phyloP scores from a whole-genome alignment of 2,888 invertebrate genomes.

The Pandemis heparana region DNA sequence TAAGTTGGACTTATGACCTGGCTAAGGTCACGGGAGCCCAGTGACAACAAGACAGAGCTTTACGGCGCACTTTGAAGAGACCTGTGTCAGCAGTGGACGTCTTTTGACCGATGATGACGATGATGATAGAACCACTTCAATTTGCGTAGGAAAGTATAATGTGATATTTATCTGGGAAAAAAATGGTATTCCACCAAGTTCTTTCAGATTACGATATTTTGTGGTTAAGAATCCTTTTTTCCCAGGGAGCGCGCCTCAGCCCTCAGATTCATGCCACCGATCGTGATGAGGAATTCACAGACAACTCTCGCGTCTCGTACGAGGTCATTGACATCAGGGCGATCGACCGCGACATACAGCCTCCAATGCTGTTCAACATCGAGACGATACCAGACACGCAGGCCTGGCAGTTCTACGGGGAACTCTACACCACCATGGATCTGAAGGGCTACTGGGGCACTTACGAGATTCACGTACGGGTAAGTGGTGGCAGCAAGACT shows the following conservation, averaged over 20 bases:
- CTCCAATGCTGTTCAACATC: conserved; percentile 63
- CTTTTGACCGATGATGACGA: too few relatives aligned
- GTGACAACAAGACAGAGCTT: too few relatives aligned
- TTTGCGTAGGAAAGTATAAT: too few relatives aligned
- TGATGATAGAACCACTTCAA: too few relatives aligned
- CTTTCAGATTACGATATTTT: neutral
- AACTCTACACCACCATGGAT: conserved; percentile 72
- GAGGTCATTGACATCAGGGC: conserved; percentile 65
- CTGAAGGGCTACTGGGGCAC: conserved; percentile 86
- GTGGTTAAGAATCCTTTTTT: neutral
- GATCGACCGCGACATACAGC: conserved; percentile 58
- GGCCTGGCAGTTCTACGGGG: conserved; percentile 54
- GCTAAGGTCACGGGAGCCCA: too few relatives aligned
- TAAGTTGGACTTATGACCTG: too few relatives aligned
- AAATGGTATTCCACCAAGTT: too few relatives aligned
- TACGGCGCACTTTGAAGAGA: too few relatives aligned
- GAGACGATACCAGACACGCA: conserved; percentile 53
- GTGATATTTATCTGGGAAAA: too few relatives aligned
- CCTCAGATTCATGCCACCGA: conserved; percentile 80
- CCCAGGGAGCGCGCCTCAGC: conserved; percentile 59
- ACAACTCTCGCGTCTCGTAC: conserved; percentile 84
- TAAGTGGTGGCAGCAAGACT: conserved; percentile 54
- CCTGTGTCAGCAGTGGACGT: too few relatives aligned
- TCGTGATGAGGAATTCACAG: conserved; percentile 81
- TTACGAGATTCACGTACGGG: conserved; percentile 81